A percentile compares a stretch with the other conserved stretches of the same genome.
These are phyloP conservation scores for Platysteira castanea DNA, from an alignment of 2,113 vertebrate genomes.

Conservation along the genomic window DNA sequence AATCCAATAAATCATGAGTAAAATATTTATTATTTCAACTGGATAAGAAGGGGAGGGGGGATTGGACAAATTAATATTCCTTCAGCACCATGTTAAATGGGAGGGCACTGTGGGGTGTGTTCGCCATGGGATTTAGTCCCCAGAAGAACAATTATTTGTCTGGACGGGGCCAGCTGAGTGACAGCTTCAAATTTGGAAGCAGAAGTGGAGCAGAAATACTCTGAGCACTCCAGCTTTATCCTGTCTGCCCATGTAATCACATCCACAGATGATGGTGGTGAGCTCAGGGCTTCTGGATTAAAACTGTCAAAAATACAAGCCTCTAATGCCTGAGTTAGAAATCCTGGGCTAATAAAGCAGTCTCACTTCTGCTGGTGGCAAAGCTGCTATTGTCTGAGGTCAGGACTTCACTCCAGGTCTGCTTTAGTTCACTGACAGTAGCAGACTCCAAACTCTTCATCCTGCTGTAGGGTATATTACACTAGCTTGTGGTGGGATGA, in stretches of 20 bases:
- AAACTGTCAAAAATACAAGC: slow-evolving; percentile 19
- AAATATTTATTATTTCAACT: slow-evolving; percentile 71
- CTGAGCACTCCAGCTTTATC: not conserved
- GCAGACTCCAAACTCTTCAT: not conserved
- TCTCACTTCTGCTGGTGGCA: not conserved
- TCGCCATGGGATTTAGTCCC: not conserved
- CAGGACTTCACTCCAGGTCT: slow-evolving; percentile 31
- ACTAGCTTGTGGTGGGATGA: slow-evolving; percentile 1
- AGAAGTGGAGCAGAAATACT: not conserved
- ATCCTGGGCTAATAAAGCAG: not conserved
- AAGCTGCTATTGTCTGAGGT: slow-evolving; percentile 33
- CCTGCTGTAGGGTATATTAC: not conserved
- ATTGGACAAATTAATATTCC: slow-evolving; percentile 5
- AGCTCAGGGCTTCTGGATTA: slow-evolving; percentile 24
- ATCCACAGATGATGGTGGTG: not conserved
- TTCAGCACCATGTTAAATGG: slow-evolving; percentile 20
- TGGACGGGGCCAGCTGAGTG: not conserved
- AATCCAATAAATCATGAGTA: slow-evolving; percentile 60
- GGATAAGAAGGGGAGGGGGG: not conserved
- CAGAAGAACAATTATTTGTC: not conserved
- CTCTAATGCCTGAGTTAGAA: slow-evolving; percentile 18
- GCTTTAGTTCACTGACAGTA: slow-evolving; percentile 34
- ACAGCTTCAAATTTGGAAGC: not conserved
- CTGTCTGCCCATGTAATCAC: slow-evolving; percentile 1
- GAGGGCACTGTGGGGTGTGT: not conserved